These are phyloP conservation scores for Polymixis lichenea DNA, from an alignment of 2,888 invertebrate genomes.

Conservation along the genomic window DNA sequence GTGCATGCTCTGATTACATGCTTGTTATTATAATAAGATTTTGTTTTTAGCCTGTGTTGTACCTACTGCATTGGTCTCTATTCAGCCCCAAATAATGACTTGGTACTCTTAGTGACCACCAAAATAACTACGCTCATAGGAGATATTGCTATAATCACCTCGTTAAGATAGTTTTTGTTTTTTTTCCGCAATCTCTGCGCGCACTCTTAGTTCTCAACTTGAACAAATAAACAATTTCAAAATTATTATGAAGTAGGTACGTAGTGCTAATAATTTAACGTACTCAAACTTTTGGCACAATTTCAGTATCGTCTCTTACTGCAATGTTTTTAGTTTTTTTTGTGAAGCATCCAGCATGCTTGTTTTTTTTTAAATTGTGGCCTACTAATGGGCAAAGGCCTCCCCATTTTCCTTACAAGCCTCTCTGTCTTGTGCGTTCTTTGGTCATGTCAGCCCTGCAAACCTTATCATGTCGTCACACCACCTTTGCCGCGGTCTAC, in stretches of 20 bases:
- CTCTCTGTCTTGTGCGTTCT: too few species aligned
- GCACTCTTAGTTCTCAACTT: slow-evolving; percentile 29
- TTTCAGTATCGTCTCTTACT: background rate
- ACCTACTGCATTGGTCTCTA: too few species aligned
- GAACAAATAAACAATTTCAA: slow-evolving; percentile 29
- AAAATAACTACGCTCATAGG: slow-evolving; percentile 1
- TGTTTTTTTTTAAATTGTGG: too few species aligned
- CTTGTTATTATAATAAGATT: background rate
- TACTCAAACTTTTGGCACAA: background rate
- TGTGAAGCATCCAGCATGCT: too few species aligned
- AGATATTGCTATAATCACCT: slow-evolving; percentile 27
- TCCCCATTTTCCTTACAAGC: too few species aligned
- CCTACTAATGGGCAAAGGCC: too few species aligned
- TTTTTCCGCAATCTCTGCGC: slow-evolving; percentile 15
- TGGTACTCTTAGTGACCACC: background rate
- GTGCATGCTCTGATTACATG: background rate
- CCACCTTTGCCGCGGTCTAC: too few species aligned
- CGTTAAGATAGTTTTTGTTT: background rate
- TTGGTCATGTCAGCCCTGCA: too few species aligned
- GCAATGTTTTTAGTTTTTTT: slow-evolving; percentile 2
- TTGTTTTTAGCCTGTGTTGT: too few species aligned
- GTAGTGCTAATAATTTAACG: background rate
- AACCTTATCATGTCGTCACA: too few species aligned
- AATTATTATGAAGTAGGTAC: slow-evolving; percentile 23
- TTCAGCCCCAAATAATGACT: background rate